Conservation (phyloP, 2,113 vertebrate species). For the Chlamydotis undulata region DNA sequence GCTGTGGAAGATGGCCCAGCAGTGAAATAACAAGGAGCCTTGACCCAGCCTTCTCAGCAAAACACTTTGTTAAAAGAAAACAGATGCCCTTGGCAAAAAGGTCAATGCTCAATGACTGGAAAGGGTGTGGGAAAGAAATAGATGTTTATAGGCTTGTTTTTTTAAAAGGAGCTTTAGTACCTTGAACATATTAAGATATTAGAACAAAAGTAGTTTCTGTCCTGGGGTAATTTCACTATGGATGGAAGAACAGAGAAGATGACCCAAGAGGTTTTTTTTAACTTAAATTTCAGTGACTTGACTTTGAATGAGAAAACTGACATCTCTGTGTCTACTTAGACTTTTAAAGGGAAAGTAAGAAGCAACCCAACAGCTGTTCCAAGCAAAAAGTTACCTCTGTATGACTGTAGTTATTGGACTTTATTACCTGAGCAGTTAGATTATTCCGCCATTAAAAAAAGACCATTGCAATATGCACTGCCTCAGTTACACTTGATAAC, state of each 20-base stretch:
- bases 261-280: not conserved
- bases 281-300: not conserved
- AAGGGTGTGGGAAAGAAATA: conserved; percentile 30
- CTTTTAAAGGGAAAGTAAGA: not conserved
- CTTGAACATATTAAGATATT: not conserved
- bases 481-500: not conserved
- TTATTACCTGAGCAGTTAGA: not conserved
- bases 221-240: not conserved
- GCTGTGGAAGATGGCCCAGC: not conserved
- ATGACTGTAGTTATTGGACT: not conserved
- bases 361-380: not conserved
- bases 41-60: not conserved
- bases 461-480: not conserved
- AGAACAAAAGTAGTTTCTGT: not conserved
- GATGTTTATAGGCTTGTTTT: not conserved
- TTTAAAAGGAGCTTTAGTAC: not conserved
- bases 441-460: not conserved
- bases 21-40: not conserved
- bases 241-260: not conserved
- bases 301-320: not conserved
- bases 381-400: not conserved
- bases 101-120: not conserved
- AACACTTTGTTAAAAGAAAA: conserved; percentile 10
- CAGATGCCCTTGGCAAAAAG: not conserved
- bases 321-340: not conserved